Evolutionary conservation across 1,140 invertebrate genomes (phyloP).

Genomic region (Popillia japonica): DNA sequence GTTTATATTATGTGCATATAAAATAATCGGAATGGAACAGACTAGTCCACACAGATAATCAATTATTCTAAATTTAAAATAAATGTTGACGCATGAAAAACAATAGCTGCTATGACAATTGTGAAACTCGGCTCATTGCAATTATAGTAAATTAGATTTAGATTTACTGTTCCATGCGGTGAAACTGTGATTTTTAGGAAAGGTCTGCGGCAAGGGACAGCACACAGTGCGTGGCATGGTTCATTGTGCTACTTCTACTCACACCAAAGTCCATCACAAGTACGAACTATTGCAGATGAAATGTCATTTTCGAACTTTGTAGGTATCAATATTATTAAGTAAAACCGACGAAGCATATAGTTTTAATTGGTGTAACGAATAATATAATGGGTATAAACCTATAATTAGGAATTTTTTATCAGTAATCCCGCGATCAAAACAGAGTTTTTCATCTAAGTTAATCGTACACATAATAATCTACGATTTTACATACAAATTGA

Average conservation of each 20-base stretch:
- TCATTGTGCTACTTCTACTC: conserved; percentile 28
- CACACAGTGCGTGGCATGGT: conserved; percentile 1
- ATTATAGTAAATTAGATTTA: conserved; percentile 35
- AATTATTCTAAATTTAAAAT: neutral
- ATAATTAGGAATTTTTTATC: neutral
- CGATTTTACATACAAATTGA: neutral
- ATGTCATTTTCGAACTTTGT: neutral
- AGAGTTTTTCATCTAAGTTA: neutral
- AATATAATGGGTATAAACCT: neutral
- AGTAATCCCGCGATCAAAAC: neutral
- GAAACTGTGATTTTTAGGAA: conserved; percentile 28
- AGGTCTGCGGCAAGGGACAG: neutral
- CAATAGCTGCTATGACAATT: conserved; percentile 14
- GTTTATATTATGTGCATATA: too few relatives aligned
- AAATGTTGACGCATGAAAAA: conserved; percentile 4
- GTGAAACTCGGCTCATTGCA: neutral
- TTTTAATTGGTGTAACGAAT: conserved; percentile 20
- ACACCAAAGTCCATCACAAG: conserved; percentile 1
- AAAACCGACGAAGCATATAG: neutral
- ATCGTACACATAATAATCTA: neutral
- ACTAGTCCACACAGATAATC: too few relatives aligned
- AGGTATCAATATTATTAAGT: neutral
- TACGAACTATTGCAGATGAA: conserved; percentile 9
- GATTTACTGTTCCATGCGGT: conserved; percentile 22
- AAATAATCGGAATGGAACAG: too few relatives aligned